A percentile compares a stretch with the other conserved stretches of the same genome.
phyloP scores from a whole-genome alignment of 2,797 vertebrate species.

The Phrynocephalus guinanensis region DNA sequence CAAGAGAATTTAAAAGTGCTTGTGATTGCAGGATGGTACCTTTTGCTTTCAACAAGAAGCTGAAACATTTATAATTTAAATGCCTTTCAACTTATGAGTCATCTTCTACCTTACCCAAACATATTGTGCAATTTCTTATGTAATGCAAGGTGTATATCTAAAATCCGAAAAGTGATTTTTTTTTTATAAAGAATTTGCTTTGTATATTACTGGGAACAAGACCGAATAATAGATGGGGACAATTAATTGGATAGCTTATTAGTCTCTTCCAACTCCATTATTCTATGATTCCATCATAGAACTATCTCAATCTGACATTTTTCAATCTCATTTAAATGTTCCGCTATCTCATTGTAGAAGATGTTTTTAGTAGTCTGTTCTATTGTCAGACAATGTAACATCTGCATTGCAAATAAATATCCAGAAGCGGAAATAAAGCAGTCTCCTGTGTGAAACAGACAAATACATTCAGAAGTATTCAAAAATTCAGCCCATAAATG shows the following conservation, averaged over 20 bases:
- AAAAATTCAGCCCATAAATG: slow-evolving; percentile 12
- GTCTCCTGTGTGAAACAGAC: slow-evolving; percentile 9
- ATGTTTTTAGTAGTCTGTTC: slow-evolving; percentile 49
- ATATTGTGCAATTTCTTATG: neutral
- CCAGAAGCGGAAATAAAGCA: slow-evolving; percentile 35
- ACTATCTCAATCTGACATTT: slow-evolving; percentile 63
- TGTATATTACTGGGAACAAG: slow-evolving; percentile 59
- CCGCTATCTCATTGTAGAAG: slow-evolving; percentile 46
- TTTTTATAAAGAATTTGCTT: slow-evolving; percentile 55
- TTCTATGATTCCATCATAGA: slow-evolving; percentile 20
- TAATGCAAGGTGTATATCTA: slow-evolving; percentile 27
- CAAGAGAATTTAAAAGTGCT: too few relatives aligned
- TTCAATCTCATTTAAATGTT: slow-evolving; percentile 65
- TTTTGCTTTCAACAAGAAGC: neutral
- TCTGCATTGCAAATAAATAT: slow-evolving; percentile 36
- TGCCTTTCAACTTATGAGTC: neutral
- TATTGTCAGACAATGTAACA: slow-evolving; percentile 53
- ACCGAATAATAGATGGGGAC: slow-evolving; percentile 58
- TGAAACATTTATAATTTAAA: neutral
- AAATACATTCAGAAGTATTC: neutral
- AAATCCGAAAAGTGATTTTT: slow-evolving; percentile 45
- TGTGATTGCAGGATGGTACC: too few relatives aligned
- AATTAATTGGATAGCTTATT: slow-evolving; percentile 53
- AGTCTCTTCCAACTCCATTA: too few relatives aligned
- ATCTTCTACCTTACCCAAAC: neutral